Conservation (phyloP, 2,113 vertebrate genomes). For the Stomatorhinus ivindoensis region DNA sequence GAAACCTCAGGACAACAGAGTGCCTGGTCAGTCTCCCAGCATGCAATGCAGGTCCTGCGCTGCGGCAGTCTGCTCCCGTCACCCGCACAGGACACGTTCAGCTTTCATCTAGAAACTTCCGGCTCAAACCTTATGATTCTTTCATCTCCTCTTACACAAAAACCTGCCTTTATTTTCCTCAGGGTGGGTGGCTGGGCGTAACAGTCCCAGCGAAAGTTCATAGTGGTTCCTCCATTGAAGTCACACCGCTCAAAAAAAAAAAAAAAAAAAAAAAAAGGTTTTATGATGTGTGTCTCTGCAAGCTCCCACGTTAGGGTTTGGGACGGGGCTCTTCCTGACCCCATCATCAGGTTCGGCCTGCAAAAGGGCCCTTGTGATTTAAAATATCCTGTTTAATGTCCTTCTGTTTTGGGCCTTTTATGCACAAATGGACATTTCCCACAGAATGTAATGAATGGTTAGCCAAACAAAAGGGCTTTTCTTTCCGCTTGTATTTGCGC, state of each 20-base stretch:
- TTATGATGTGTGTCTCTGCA: not conserved
- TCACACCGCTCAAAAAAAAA: no score
- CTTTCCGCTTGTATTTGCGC: conserved; percentile 4
- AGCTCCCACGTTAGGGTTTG: not conserved
- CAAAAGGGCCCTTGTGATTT: not conserved
- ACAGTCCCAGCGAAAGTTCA: conserved; percentile 17
- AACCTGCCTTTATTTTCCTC: conserved; percentile 29
- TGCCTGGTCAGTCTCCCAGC: not conserved
- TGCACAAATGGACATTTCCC: not conserved
- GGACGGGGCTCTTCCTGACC: not conserved
- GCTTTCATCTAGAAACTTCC: conserved; percentile 24
- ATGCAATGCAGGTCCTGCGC: not conserved
- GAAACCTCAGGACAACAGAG: conserved; percentile 20
- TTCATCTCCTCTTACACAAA: conserved; percentile 40
- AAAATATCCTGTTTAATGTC: not conserved
- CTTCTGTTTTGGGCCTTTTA: not conserved
- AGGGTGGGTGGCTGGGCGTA: conserved; percentile 27
- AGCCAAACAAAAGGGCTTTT: conserved; percentile 14
- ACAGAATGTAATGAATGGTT: not conserved
- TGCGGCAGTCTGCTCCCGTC: not conserved
- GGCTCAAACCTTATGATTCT: conserved; percentile 24
- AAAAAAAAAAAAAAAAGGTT: not conserved
- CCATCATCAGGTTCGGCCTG: not conserved
- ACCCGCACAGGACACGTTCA: conserved; percentile 35
- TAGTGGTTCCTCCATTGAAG: not conserved